These are phyloP conservation scores for Hippasteria phrygiana DNA, from an alignment of 53 echinoderm and acorn worm genomes.

Conservation along the genomic window DNA sequence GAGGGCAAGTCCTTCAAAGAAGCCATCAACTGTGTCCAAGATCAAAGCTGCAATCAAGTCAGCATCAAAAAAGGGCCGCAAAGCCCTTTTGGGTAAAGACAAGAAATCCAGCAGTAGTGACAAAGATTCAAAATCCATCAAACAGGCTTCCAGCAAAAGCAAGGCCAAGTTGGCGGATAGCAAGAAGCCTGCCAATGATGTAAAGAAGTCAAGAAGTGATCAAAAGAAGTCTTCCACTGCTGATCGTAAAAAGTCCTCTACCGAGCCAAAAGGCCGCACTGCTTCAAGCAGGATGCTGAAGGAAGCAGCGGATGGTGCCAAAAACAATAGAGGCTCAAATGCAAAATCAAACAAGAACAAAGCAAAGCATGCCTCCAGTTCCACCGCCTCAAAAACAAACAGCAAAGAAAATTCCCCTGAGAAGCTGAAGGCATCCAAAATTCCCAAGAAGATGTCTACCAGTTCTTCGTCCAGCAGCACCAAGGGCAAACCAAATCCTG, in stretches of 20 bases:
- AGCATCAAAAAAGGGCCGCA: conserved; percentile 35
- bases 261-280: conserved; percentile 2
- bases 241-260: not conserved
- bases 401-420: conserved; percentile 1
- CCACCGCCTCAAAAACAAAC: not conserved
- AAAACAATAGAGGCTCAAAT: not conserved
- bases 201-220: not conserved
- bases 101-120: conserved; percentile 5
- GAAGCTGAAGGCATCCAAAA: not conserved
- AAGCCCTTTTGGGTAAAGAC: conserved; percentile 3
- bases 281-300: conserved; percentile 37
- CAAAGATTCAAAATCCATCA: conserved; percentile 2
- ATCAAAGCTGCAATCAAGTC: conserved; percentile 29
- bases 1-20: not conserved
- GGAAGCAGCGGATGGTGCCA: conserved; percentile 27
- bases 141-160: conserved; percentile 10
- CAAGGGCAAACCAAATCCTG: not conserved
- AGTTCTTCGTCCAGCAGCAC: not conserved
- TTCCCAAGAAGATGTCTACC: not conserved
- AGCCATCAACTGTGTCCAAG: conserved; percentile 25
- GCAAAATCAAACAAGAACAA: conserved; percentile 11
- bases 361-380: not conserved
- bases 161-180: conserved; percentile 5
- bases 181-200: conserved; percentile 3
- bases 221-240: conserved; percentile 23